Evolutionary conservation across 2,113 vertebrate species (phyloP).

Genomic region (Plecturocebus donacophilus): DNA sequence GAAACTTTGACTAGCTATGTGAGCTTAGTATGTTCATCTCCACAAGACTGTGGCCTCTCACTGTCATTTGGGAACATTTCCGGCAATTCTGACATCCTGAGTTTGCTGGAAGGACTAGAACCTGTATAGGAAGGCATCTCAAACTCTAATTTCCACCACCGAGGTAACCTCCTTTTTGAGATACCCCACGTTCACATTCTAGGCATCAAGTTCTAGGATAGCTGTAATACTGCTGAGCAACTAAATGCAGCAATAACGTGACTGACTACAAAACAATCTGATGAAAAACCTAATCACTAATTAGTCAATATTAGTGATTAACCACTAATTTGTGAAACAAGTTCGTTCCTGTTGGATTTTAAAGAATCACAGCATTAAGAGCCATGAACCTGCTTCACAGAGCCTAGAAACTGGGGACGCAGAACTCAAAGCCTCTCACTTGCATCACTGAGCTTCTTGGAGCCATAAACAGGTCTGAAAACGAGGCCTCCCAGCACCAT

Average conservation of each 20-base stretch:
- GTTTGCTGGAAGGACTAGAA: neutral
- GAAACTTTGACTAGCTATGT: too few relatives aligned
- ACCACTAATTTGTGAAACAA: neutral
- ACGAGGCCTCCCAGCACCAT: accelerated
- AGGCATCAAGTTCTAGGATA: neutral
- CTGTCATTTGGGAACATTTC: neutral
- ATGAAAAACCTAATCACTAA: neutral
- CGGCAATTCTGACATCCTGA: neutral
- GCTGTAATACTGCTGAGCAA: neutral
- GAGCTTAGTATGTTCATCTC: neutral
- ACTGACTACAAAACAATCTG: neutral
- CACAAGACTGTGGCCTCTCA: neutral
- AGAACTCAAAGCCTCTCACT: neutral
- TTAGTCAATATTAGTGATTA: neutral
- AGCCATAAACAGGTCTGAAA: neutral
- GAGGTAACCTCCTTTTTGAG: neutral
- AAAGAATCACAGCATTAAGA: neutral
- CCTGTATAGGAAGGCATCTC: neutral
- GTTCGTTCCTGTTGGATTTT: neutral
- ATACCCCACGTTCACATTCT: neutral
- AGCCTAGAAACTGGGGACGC: neutral
- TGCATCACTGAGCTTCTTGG: neutral
- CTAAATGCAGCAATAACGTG: neutral
- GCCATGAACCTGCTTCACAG: neutral
- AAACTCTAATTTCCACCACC: neutral